Base-by-base conservation (phyloP, 2,888 invertebrate genomes). In the Mesorhabditis sp. region DNA sequence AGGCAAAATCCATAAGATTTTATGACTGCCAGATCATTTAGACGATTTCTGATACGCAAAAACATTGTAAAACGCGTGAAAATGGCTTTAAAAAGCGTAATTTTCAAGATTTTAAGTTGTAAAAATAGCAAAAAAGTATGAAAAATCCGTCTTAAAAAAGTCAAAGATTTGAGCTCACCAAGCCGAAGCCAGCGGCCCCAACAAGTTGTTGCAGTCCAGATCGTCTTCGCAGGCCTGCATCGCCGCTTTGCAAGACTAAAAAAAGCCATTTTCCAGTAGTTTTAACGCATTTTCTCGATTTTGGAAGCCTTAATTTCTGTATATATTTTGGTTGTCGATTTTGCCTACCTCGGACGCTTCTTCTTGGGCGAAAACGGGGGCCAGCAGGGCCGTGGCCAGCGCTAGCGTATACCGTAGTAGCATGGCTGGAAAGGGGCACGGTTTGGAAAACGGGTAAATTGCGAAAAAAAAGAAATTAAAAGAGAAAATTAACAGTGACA, bases 161-260 rank as follows among this genome's bases (percentile, higher is more conserved):
- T n/a, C n/a, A n/a, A n/a, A n/a, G n/a, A n/a, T n/a, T n/a, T n/a
- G n/a, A n/a, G n/a, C n/a, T 71, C 50, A 82, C 84, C 84, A 84
- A 5, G 84, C 83, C 7, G 84, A 79, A 75, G 82, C 82, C 6
- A 84, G 73, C n/a, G 82, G 83, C 5, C 83, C 83, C 66, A 84
- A 72, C 69, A 84, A 72, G 73, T 84, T 84, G 66, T 81, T 77
- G 70, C 84, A 84, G 67, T 84, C 84, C 65, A 84, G 74, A 67
- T 83, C 81, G 62, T 79, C 79, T 71, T 84, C 84, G 72, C 84
- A 84, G 58, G 78, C 80, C 15, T 78, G 75, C 50, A 80, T 72
- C 5, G 83, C 81, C 62, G 82, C 79, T 62, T 76, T 73, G 65
- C 83, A 83, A 3, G 77, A 76, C 61, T 76, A 73, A 50, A 68